Evolutionary conservation across 2,888 invertebrate genomes (phyloP).

Genomic region (Temnothorax rugatulus): DNA sequence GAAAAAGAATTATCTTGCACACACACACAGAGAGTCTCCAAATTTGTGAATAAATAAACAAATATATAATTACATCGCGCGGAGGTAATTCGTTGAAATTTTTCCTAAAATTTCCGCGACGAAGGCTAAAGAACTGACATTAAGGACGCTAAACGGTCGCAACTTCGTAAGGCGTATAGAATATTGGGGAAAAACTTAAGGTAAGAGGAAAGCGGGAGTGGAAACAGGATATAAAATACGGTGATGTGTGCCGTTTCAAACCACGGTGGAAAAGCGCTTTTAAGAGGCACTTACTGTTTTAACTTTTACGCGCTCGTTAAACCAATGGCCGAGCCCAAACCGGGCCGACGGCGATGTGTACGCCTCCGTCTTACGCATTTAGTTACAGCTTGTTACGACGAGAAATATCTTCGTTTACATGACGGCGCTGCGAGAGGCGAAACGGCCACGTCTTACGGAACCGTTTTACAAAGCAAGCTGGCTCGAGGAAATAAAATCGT

Average conservation of each 20-base stretch:
- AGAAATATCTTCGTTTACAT: constrained; percentile 77
- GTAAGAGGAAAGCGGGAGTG: constrained; percentile 29
- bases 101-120: constrained; percentile 19
- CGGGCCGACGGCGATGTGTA: constrained; percentile 58
- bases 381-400: constrained; percentile 77
- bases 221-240: constrained; percentile 63
- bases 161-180: not conserved
- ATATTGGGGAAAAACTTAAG: constrained; percentile 49
- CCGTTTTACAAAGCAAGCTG: constrained; percentile 32
- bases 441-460: constrained; percentile 16
- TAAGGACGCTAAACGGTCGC: constrained; percentile 35
- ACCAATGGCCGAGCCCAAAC: constrained; percentile 73
- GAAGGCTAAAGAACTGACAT: constrained; percentile 50
- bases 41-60: constrained; percentile 1
- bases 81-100: not conserved
- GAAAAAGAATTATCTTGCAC: constrained; percentile 25
- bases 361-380: constrained; percentile 70
- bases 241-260: constrained; percentile 71
- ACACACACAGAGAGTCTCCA: not conserved
- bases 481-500: constrained; percentile 69
- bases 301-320: constrained; percentile 81
- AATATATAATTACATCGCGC: not conserved
- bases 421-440: constrained; percentile 45
- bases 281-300: constrained; percentile 77
- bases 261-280: constrained; percentile 69